phyloP scores from a whole-genome alignment of 2,888 invertebrate species.

The Coelinius sp. region DNA sequence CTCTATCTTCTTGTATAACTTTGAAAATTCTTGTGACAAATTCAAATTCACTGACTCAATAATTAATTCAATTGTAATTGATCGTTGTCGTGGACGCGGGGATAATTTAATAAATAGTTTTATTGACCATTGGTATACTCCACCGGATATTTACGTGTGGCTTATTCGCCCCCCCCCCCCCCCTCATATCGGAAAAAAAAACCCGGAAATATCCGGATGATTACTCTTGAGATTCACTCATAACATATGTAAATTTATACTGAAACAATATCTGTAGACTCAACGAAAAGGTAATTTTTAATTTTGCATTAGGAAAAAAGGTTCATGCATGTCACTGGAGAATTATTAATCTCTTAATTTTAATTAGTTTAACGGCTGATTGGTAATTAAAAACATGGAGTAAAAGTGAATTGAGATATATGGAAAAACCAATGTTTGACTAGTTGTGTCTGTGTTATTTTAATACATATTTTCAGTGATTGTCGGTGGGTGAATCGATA shows the following conservation, averaged over 20 bases:
- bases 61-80: background rate
- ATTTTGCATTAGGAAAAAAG: background rate
- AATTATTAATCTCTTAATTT: background rate
- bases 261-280: background rate
- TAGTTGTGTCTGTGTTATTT: background rate
- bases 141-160: background rate
- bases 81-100: background rate
- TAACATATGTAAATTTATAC: background rate
- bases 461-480: conserved; percentile 2
- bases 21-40: background rate
- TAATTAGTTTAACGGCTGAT: background rate
- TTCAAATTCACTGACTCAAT: background rate
- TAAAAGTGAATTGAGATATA: background rate
- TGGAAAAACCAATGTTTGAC: background rate
- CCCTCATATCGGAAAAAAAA: no score
- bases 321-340: background rate
- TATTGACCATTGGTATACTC: background rate
- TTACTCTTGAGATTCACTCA: background rate
- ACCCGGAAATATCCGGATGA: background rate
- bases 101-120: background rate
- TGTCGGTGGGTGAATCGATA: conserved; percentile 17
- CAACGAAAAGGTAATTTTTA: background rate
- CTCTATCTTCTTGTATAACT: background rate
- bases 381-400: background rate
- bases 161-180: background rate